A percentile compares a stretch with the other conserved stretches of the same genome.
These are phyloP conservation scores for Lithophane semibrunnea DNA, from an alignment of 2,888 invertebrate species.

Conservation along the genomic window DNA sequence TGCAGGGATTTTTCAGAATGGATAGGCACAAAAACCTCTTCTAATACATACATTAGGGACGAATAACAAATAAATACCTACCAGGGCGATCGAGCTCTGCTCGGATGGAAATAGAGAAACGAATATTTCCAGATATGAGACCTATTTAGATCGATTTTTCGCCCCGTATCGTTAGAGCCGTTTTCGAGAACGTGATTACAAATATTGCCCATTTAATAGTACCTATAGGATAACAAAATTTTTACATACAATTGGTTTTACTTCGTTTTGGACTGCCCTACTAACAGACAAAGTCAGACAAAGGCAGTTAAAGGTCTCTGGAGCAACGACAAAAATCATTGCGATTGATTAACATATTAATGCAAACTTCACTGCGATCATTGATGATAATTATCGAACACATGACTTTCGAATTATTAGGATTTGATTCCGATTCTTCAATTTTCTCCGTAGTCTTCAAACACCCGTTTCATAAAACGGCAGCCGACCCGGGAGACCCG, in stretches of 20 bases:
- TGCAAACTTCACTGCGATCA: not conserved
- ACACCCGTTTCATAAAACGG: not conserved
- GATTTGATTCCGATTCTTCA: not conserved
- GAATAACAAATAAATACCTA: not conserved
- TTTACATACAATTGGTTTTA: conserved; percentile 62
- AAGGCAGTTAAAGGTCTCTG: not conserved
- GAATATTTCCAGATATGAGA: too few relatives aligned
- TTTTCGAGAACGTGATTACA: too few relatives aligned
- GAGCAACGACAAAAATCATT: not conserved
- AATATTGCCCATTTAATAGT: too few relatives aligned
- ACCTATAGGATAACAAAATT: not conserved
- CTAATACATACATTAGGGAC: not conserved
- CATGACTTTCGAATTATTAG: not conserved
- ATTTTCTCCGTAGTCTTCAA: not conserved
- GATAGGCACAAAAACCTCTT: too few relatives aligned
- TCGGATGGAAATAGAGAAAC: too few relatives aligned
- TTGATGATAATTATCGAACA: conserved; percentile 11
- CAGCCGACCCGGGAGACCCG: too few relatives aligned
- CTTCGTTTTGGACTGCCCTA: conserved; percentile 28
- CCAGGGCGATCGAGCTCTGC: too few relatives aligned
- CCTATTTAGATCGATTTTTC: too few relatives aligned
- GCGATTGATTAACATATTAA: not conserved
- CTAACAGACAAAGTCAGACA: conserved; percentile 15
- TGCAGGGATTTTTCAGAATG: not conserved
- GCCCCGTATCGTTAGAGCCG: too few relatives aligned